Conservation (phyloP, 1,140 invertebrate genomes). For the Cotesia vestalis region DNA sequence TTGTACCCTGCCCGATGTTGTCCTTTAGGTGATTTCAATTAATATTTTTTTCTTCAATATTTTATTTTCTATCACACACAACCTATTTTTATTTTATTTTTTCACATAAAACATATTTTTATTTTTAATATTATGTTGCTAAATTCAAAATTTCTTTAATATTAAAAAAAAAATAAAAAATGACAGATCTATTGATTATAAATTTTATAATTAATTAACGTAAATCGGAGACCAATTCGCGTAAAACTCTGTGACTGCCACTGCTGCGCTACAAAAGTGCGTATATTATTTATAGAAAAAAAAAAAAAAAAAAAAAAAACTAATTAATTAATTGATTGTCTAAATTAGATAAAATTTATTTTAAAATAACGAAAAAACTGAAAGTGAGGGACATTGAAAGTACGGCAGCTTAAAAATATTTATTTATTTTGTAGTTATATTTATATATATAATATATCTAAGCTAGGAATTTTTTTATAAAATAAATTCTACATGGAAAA, state of each 20-base stretch:
- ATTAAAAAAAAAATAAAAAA: background rate
- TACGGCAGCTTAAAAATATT: background rate
- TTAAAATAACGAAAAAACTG: background rate
- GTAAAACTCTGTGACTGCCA: slow-evolving; percentile 4
- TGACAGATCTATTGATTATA: background rate
- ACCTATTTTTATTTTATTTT: background rate
- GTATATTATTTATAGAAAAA: no score
- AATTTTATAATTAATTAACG: background rate
- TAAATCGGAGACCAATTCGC: slow-evolving; percentile 4
- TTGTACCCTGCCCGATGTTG: slow-evolving; percentile 81
- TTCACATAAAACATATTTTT: background rate
- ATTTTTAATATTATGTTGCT: no score
- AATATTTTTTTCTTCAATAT: slow-evolving; percentile 16
- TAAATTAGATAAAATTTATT: background rate
- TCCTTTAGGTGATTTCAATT: slow-evolving; percentile 67
- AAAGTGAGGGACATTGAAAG: slow-evolving; percentile 18
- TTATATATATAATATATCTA: background rate
- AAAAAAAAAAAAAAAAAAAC: no score
- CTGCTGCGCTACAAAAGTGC: background rate
- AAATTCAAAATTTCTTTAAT: background rate
- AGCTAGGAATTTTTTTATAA: background rate
- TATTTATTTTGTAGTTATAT: background rate
- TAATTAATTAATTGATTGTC: no score
- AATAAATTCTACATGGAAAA: no score
- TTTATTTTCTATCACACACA: slow-evolving; percentile 21